A percentile compares a stretch with the other conserved stretches of the same genome.
phyloP scores from a whole-genome alignment of 2,113 vertebrate species.

The Limanda limanda region DNA sequence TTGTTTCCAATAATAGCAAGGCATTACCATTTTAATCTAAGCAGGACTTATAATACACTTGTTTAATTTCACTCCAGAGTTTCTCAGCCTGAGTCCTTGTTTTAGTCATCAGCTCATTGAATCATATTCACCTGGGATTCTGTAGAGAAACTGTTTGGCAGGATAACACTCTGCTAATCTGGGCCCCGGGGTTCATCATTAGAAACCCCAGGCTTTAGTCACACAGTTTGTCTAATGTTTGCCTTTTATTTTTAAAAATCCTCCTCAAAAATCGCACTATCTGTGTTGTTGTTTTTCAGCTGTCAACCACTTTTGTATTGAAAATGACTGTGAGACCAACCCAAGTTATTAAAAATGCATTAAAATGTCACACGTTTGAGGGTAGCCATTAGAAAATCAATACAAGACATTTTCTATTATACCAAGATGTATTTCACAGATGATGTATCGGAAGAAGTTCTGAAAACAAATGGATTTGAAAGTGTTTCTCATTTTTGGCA shows the following conservation, averaged over 20 bases:
- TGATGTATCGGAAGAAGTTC: conserved; percentile 3
- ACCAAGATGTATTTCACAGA: conserved; percentile 11
- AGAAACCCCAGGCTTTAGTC: conserved; percentile 6
- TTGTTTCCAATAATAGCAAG: neutral
- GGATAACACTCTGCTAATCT: neutral
- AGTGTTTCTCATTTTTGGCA: too few species aligned
- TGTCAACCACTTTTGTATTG: neutral
- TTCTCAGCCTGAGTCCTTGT: neutral
- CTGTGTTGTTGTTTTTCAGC: neutral
- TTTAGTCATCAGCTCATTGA: neutral
- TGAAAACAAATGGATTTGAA: neutral
- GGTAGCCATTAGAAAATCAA: conserved; percentile 15
- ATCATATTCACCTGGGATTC: neutral
- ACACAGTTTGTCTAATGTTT: neutral
- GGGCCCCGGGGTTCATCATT: neutral
- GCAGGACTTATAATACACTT: neutral
- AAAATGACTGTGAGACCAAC: neutral
- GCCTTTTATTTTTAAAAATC: conserved; percentile 1
- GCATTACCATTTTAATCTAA: neutral
- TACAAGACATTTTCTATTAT: neutral
- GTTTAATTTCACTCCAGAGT: neutral
- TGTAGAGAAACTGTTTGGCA: neutral
- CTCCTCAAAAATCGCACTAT: neutral
- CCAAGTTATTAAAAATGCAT: conserved; percentile 16
- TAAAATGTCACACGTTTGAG: conserved; percentile 17